A percentile compares a stretch with the other conserved stretches of the same genome.
Evolutionary conservation across 1,140 invertebrate species (phyloP).

Genomic region (Ooceraea biroi): DNA sequence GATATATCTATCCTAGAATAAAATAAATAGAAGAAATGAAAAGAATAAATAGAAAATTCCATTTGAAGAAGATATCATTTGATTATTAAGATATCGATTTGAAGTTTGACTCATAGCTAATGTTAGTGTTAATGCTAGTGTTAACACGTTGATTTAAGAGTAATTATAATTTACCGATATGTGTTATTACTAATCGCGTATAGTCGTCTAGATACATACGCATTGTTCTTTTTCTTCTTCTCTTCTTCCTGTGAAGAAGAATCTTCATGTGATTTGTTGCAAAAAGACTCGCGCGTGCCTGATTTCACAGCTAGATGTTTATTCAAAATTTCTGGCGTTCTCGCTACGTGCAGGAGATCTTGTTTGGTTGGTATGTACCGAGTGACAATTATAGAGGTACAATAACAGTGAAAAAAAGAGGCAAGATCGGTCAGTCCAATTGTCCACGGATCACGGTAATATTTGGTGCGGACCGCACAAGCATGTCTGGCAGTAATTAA

Average conservation of each 20-base stretch:
- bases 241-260: conserved; percentile 10
- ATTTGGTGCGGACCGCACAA: conserved; percentile 3
- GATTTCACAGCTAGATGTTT: neutral
- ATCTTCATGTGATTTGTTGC: conserved; percentile 10
- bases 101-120: conserved; percentile 15
- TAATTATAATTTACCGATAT: conserved; percentile 9
- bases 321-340: neutral
- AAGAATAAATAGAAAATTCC: too few species aligned
- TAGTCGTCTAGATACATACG: neutral
- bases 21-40: too few species aligned
- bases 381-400: too few species aligned
- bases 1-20: conserved; percentile 25
- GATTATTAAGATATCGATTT: conserved; percentile 6
- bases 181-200: conserved; percentile 4
- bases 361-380: too few species aligned
- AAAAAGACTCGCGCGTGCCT: neutral
- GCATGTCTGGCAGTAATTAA: conserved; percentile 69
- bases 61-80: too few species aligned
- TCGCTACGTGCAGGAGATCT: too few species aligned
- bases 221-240: conserved; percentile 35
- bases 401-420: too few species aligned
- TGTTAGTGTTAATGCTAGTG: too few species aligned
- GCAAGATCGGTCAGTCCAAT: neutral
- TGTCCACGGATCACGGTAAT: neutral
- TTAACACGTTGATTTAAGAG: neutral